Evolutionary conservation across 2,113 vertebrate species (phyloP), one percentile per base, ranked within the genome.

Genomic region (Balaeniceps rex): DNA sequence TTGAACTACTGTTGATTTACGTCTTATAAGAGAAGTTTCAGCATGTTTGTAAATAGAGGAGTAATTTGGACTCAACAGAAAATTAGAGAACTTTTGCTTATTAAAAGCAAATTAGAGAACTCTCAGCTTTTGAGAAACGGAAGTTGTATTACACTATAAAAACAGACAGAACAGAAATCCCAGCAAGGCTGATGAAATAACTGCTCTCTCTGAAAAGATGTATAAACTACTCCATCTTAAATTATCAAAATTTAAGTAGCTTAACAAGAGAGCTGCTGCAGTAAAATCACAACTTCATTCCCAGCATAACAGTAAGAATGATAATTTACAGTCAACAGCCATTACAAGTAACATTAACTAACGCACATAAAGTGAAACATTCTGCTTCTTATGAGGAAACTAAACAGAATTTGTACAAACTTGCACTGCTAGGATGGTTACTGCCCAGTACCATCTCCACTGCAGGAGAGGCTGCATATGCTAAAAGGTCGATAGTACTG

Each of bases 271-370:
- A 78, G 9, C 2, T 78, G 71, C 85, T 51, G 15, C 58, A 81
- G 58, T 83, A 95, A 89, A 97, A 94, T 78, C 79, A 91, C 71
- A 82, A 93, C 87, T 86, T 86, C 36, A 85, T 96, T 97, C 95
- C 54, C 82, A 93, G 84, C 74, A 61, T 79, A 97, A 88, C 55
- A 34, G 25, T 38, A 95, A 88, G 71, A 97, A 95, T 49, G 60
- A 78, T 36, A 95, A 94, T 91, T 97, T 96, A 96, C 55, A 96
- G 82, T 54, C 87, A 87, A 83, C 44, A 95, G 34, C 46, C 46
- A 54, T 29, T 85, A 72, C 38, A 83, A 86, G 86, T 54, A 92
- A 89, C 49, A 88, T 40, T 47, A 76, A 85, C n/a, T 93, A 94
- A 97, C 42, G 52, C 68, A 93, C 14, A 71, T n/a, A 75, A 76